Evolutionary conservation across 2,888 invertebrate species (phyloP), one percentile per base, ranked within the genome.

Genomic region (Trichogramma dendrolimi): DNA sequence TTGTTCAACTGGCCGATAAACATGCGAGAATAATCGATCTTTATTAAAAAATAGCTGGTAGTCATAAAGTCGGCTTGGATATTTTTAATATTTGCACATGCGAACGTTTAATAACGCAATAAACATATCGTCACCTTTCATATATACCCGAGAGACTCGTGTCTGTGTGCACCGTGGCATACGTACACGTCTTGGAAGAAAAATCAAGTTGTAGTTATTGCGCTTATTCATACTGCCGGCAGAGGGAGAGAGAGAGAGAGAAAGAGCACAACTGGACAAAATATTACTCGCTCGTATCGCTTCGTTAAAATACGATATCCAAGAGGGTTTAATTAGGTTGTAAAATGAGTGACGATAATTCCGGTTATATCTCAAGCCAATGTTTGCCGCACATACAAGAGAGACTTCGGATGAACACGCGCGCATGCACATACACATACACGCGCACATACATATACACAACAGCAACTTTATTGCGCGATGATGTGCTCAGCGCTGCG

Each of bases 321-420:
- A 49, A 58, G 62, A 58, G 44, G 55, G 55, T 62, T 65, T 62
- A 65, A 65, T 65, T 65, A 65, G 62, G 62, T 62, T 65, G 65
- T 62, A 65, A 65, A 65, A 62, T 65, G 65, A 65, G 60, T 60
- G 65, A 65, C 60, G 65, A 62, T 62, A 56, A 65, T 62, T 65
- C 58, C 62, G 53, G 54, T n/a, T 58, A 27, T 64, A 62, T 61
- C 52, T 64, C 58, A 58, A 49, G 43, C 27, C 27, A 27, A 27
- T 27, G 27, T 27, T 27, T 27, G 27, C 27, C 27, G 27, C 27
- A 27, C 27, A 27, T 27, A 27, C 27, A 27, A 27, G 27, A 27
- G 27, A 27, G 27, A 14, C 14, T 14, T 14, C 14, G 14, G 39
- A 46, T 14, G 42, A 14, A 53, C 43, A n/a, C 42, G 27, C 10